Evolutionary conservation across 2,797 vertebrate species (phyloP).

Genomic region (Typhlichthys subterraneus): DNA sequence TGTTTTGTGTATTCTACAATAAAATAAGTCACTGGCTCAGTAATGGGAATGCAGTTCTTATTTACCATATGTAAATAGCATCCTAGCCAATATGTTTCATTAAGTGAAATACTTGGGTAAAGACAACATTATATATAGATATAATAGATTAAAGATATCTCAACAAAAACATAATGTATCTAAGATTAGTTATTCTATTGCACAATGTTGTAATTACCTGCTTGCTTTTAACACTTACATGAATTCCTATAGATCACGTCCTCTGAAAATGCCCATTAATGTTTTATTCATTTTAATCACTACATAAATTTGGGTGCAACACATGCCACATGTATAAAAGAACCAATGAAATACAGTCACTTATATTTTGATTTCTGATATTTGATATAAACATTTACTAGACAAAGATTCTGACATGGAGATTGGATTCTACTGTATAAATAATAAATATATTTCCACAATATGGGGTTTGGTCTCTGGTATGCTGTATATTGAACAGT

Average conservation of each 20-base stretch:
- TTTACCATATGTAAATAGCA: neutral
- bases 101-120: no score
- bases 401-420: constrained; percentile 71
- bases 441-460: constrained; percentile 44
- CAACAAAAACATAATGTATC: no score
- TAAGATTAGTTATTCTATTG: neutral
- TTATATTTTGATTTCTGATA: constrained; percentile 74
- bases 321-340: constrained; percentile 87
- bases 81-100: no score
- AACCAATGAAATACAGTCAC: constrained; percentile 72
- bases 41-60: neutral
- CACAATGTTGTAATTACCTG: neutral
- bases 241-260: constrained; percentile 26
- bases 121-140: no score
- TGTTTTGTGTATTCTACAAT: neutral
- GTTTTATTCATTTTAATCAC: constrained; percentile 84
- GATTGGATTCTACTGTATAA: constrained; percentile 58
- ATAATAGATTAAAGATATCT: no score
- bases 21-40: neutral
- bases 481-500: constrained; percentile 43
- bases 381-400: constrained; percentile 80
- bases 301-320: constrained; percentile 81
- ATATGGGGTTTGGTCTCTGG: constrained; percentile 46
- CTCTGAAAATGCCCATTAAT: constrained; percentile 81
- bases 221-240: constrained; percentile 30